phyloP scores from a whole-genome alignment of 1,140 invertebrate species.

The Temnothorax nylanderi region DNA sequence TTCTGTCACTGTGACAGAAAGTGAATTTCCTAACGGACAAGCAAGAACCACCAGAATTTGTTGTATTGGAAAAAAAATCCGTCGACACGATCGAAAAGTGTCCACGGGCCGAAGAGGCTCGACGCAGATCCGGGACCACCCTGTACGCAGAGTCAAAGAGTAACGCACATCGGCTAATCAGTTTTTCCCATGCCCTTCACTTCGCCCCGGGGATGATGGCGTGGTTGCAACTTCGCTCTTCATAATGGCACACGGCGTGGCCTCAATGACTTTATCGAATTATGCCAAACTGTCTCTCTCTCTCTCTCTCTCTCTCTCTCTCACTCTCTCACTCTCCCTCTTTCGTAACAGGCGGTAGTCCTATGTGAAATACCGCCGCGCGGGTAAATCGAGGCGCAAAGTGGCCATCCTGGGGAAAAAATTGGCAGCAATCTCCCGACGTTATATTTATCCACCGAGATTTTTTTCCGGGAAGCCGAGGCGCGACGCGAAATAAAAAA shows the following conservation, averaged over 20 bases:
- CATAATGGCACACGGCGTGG: conserved; percentile 35
- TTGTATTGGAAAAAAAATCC: not conserved
- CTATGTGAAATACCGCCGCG: conserved; percentile 2
- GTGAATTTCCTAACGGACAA: not conserved
- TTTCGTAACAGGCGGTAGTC: not conserved
- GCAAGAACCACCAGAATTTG: not conserved
- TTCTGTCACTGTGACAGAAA: not conserved
- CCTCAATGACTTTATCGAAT: conserved; percentile 71
- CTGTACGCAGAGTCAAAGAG: not conserved
- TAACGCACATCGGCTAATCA: conserved; percentile 40
- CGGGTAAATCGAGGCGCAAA: conserved; percentile 8
- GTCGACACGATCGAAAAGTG: not conserved
- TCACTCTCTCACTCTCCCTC: not conserved
- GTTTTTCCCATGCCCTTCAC: conserved; percentile 26
- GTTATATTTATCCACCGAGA: conserved; percentile 31
- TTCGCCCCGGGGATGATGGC: conserved; percentile 7
- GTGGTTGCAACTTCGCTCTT: conserved; percentile 53
- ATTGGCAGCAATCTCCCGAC: not conserved
- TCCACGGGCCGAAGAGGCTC: not conserved
- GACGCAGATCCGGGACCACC: not conserved
- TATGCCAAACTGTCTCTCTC: conserved; percentile 39
- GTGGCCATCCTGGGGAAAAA: conserved; percentile 18
- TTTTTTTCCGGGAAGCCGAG: not conserved
- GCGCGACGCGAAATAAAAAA: not conserved
- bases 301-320: not conserved